Evolutionary conservation across 2,888 invertebrate genomes (phyloP).

Genomic region (Drosophila mimetica): DNA sequence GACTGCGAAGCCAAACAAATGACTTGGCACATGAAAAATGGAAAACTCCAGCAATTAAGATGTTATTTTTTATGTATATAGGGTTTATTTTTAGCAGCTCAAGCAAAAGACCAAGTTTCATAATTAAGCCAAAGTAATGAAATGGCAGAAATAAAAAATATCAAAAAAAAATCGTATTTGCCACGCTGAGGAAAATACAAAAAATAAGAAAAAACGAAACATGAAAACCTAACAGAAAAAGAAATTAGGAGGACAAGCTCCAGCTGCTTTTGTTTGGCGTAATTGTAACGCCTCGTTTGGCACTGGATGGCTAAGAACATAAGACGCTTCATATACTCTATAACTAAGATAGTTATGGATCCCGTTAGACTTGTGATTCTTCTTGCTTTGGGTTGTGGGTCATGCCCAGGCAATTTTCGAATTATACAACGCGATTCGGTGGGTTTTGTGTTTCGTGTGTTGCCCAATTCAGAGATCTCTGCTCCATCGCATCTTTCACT

Average conservation of each 20-base stretch:
- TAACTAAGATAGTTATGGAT: slow-evolving; percentile 14
- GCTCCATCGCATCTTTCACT: slow-evolving; percentile 12
- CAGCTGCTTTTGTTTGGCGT: slow-evolving; percentile 4
- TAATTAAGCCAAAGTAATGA: slow-evolving; percentile 35
- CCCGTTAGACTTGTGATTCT: slow-evolving; percentile 21
- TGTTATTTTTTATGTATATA: slow-evolving; percentile 23
- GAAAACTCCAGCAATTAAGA: slow-evolving; percentile 33
- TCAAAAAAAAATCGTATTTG: slow-evolving; percentile 25
- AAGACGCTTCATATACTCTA: slow-evolving; percentile 2
- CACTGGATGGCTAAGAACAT: slow-evolving; percentile 15
- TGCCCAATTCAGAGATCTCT: slow-evolving; percentile 27
- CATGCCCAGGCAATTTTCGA: slow-evolving; percentile 39
- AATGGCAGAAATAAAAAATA: slow-evolving; percentile 32
- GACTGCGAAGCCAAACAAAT: slow-evolving; percentile 31
- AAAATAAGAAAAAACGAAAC: background rate
- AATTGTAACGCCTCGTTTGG: slow-evolving; percentile 45
- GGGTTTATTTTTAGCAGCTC: slow-evolving; percentile 29
- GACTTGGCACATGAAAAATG: slow-evolving; percentile 36
- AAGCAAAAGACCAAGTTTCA: slow-evolving; percentile 23
- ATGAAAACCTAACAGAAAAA: background rate
- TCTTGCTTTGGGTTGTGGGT: slow-evolving; percentile 27
- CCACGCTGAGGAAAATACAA: slow-evolving; percentile 7
- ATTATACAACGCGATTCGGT: slow-evolving; percentile 23
- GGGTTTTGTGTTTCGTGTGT: slow-evolving; percentile 25
- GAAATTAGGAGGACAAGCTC: slow-evolving; percentile 10